Base-by-base conservation (phyloP, 2,888 invertebrate species). In the Meteorus colon region DNA sequence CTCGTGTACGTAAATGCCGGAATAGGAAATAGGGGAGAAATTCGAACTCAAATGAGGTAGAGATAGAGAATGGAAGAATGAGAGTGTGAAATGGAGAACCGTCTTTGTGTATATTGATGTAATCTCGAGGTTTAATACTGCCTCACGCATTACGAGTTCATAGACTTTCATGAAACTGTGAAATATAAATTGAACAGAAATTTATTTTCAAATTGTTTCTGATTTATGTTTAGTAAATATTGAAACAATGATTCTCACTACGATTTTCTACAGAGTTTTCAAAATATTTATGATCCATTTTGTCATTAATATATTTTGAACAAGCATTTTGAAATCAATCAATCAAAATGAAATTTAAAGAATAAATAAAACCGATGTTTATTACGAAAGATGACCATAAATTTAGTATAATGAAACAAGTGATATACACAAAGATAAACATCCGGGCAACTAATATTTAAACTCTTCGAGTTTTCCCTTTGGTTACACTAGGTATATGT, bases 371-470 rank as follows among this genome's bases (percentile, higher is more conserved):
- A 80, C 83, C 84, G 85, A 87, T 55, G 4, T 19, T 19, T 55
- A 19, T 24, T 55, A 24, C n/a, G 24, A 19, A 19, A 55, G 55
- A 55, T 10, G 24, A 55, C n/a, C 24, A 55, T 55, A 55, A 55
- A 55, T 55, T 55, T 8, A 19, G 55, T 55, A 55, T 55, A 89
- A 88, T 89, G 88, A 87, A 88, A 87, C 84, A 87, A 88, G 88
- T 86, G 88, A 88, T 87, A 86, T 87, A 87, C 84, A 74, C 59
- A 73, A 69, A 74, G 84, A 85, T 84, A 88, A 88, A 88, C 88
- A 87, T 89, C 89, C 88, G 89, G 87, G 82, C 5, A 34, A n/a
- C n/a, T 85, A 84, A 86, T 86, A 87, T 88, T 88, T 88, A 88
- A 88, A 86, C 86, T 81, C 80, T 8, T 19, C 55, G 24, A 80